These are phyloP conservation scores for Cancer borealis DNA, from an alignment of 2,888 invertebrate genomes.

Conservation along the genomic window DNA sequence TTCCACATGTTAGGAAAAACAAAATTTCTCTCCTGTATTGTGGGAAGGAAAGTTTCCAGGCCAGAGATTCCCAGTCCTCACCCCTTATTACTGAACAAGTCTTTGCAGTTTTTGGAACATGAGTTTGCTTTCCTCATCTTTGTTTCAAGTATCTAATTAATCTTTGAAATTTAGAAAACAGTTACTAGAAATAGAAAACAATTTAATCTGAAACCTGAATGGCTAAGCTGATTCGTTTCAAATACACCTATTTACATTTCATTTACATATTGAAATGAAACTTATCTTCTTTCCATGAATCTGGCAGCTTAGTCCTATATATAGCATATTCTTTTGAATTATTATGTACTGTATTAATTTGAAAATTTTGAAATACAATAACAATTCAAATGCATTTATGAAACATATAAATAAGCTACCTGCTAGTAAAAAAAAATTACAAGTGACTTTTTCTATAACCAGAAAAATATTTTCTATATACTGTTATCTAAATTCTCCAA, in stretches of 20 bases:
- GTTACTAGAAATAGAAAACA: neutral
- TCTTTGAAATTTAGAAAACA: neutral
- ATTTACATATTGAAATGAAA: neutral
- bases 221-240: neutral
- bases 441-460: too few species aligned
- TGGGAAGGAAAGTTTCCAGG: neutral
- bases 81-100: neutral
- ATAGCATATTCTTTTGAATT: neutral
- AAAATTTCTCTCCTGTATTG: too few species aligned
- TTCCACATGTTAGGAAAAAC: too few species aligned
- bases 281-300: neutral
- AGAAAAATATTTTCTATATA: too few species aligned
- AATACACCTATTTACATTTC: neutral
- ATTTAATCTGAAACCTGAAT: neutral
- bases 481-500: too few species aligned
- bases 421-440: too few species aligned
- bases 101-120: neutral
- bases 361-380: too few species aligned
- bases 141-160: neutral
- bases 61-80: neutral
- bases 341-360: neutral
- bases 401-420: too few species aligned
- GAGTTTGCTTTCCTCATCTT: neutral
- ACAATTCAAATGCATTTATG: too few species aligned
- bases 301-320: neutral